Evolutionary conservation across 2,113 vertebrate species (phyloP).

Genomic region (Fregata magnificens): DNA sequence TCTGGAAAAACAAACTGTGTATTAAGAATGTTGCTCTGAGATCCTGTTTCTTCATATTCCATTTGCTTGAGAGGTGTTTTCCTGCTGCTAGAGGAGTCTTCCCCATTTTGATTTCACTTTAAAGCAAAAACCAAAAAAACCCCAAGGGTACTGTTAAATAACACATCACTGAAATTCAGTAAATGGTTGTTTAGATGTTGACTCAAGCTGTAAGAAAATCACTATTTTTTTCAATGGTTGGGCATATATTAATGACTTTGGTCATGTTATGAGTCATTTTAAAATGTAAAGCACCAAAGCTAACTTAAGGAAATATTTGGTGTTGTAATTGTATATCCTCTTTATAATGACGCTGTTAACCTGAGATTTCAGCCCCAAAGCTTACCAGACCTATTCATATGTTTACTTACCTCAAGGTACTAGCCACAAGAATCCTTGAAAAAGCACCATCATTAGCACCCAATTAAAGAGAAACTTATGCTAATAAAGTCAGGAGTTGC

Average conservation of each 20-base stretch:
- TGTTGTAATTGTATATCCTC: not conserved
- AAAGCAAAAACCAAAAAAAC: not conserved
- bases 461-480: constrained; percentile 69
- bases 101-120: not conserved
- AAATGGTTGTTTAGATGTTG: not conserved
- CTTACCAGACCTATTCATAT: constrained; percentile 52
- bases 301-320: not conserved
- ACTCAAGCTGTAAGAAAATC: not conserved
- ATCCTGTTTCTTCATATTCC: not conserved
- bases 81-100: not conserved
- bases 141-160: not conserved
- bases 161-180: not conserved
- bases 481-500: constrained; percentile 58
- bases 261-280: not conserved
- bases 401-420: constrained; percentile 59
- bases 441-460: constrained; percentile 67
- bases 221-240: not conserved
- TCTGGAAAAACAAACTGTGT: not conserved
- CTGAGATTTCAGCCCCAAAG: constrained; percentile 35
- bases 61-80: not conserved
- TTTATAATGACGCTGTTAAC: constrained; percentile 36
- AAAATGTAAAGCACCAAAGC: not conserved
- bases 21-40: not conserved
- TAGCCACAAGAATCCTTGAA: constrained; percentile 22
- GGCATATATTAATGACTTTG: not conserved